phyloP scores from a whole-genome alignment of 2,888 invertebrate genomes.

The Allacma fusca region DNA sequence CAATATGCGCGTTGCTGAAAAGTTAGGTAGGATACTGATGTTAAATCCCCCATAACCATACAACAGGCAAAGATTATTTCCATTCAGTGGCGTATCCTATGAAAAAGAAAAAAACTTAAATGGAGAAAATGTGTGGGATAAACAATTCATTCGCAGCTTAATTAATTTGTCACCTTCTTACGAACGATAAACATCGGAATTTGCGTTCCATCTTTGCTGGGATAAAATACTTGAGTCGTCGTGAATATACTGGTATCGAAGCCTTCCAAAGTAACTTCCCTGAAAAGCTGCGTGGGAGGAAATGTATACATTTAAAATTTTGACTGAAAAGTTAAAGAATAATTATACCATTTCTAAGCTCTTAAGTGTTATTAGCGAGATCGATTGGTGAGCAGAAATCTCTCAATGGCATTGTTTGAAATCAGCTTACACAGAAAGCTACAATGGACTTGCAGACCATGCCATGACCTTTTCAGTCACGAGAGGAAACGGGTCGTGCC shows the following conservation, averaged over 20 bases:
- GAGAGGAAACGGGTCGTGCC: too few species aligned
- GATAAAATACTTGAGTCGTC: constrained; percentile 89
- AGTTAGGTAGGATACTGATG: constrained; percentile 87
- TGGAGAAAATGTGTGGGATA: too few species aligned
- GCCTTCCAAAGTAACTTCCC: constrained; percentile 84
- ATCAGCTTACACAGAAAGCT: too few species aligned
- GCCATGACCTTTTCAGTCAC: too few species aligned
- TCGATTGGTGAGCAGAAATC: too few species aligned
- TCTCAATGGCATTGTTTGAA: too few species aligned
- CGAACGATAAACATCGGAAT: constrained; percentile 95
- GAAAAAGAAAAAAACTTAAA: constrained; percentile 5
- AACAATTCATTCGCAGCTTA: too few species aligned
- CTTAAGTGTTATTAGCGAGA: too few species aligned
- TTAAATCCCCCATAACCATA: constrained; percentile 99
- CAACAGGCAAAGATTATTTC: constrained; percentile 81
- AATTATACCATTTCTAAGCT: too few species aligned
- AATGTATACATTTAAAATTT: too few species aligned
- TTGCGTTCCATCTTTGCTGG: constrained; percentile 90
- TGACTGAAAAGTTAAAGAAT: too few species aligned
- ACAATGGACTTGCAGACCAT: too few species aligned
- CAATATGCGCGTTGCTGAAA: constrained; percentile 84
- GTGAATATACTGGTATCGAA: constrained; percentile 81
- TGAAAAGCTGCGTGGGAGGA: constrained; percentile 71
- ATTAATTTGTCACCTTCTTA: constrained; percentile 81
- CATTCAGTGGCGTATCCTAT: constrained; percentile 66